These are phyloP conservation scores for Stomatorhinus ivindoensis DNA, from an alignment of 2,113 vertebrate genomes.

Conservation along the genomic window DNA sequence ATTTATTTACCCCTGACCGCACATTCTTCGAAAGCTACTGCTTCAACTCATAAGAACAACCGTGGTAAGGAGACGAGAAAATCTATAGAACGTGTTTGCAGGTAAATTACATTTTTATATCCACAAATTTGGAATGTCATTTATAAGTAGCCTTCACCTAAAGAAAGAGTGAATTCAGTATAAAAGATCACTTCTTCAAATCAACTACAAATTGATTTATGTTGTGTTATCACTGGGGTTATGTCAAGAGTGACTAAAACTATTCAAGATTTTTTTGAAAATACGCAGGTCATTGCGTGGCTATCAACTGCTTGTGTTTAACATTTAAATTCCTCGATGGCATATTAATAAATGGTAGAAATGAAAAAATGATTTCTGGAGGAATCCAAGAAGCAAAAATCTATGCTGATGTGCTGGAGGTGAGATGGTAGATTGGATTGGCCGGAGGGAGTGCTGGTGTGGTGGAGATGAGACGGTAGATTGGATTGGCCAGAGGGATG, in stretches of 20 bases:
- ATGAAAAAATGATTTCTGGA: background rate
- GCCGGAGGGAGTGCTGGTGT: no score
- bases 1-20: background rate
- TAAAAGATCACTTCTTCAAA: background rate
- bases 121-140: background rate
- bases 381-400: background rate
- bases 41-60: background rate
- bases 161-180: background rate
- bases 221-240: background rate
- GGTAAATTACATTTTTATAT: background rate
- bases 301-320: background rate
- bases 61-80: background rate
- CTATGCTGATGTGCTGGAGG: background rate
- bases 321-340: background rate
- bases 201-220: background rate
- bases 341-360: background rate
- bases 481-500: background rate
- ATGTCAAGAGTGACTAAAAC: background rate
- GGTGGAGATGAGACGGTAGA: background rate
- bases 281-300: background rate
- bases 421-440: no score
- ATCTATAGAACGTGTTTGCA: background rate
- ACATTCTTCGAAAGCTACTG: background rate
- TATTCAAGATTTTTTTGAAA: background rate
- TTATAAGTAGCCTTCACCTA: background rate